Base-by-base conservation (phyloP, 1,140 invertebrate species). In the Euwallacea fornicatus region DNA sequence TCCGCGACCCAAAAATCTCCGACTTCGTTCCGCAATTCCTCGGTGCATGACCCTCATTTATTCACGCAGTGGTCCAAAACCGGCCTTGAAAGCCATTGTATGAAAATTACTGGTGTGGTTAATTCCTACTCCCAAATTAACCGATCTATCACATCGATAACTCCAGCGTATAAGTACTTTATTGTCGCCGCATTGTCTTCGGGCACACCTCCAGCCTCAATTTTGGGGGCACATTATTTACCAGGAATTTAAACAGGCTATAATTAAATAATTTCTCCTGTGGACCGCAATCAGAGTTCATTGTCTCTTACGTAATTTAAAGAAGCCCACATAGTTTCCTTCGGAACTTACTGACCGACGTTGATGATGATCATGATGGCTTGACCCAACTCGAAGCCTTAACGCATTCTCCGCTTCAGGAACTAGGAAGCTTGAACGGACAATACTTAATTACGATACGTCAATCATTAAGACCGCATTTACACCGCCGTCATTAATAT, bases 191-290 rank as follows among this genome's bases (percentile, higher is more conserved):
- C 60, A 43, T 62, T 62, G 60, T 62, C 54, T 62, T 62, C 11
- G 10, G 60, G 44, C 60, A 62, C 60, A 62, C 60, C 60, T 62
- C 44, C 42, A 13, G 2, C 42, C 21, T 62, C 60, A 62, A 62
- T 62, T 62, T 62, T 42, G 7, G 60, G 60, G 44, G 42, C 42
- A 62, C 42, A 42, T 62, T 62, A 42, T 62, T 62, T 43, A 10
- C 13, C 42, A 7, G 60, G 60, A 62, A 62, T 62, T 62, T 62
- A 62, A 62, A 62, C 60, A 62, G 44, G 33, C 60, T 42, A 15
- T 62, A 62, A 62, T 62, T 62, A 62, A 62, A 62, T 62, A 62
- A 62, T 62, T 62, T 62, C 60, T 43, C 60, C 46, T 50, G 9
- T 62, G 42, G 44, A 62, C 60, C 42, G 13, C 42, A 62, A 62